Percentiles rank a stretch among this genome's conserved stretches.
Evolutionary conservation across 2,113 vertebrate species (phyloP).

Genomic region (Melanocharis versteri): DNA sequence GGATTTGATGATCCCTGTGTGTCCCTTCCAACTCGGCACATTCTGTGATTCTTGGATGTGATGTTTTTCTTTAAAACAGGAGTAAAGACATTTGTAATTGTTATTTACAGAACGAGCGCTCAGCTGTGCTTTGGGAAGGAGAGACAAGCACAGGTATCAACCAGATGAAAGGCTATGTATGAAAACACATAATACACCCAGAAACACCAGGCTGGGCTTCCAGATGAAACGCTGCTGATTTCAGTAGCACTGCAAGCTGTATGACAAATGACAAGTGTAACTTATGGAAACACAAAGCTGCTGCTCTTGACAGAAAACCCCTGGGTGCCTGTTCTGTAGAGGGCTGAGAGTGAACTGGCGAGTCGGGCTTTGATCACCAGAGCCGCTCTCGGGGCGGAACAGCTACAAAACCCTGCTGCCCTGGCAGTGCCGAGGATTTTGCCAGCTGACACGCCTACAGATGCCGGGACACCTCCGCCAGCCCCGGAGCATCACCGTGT

Average conservation of each 20-base stretch:
- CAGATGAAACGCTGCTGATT: background rate
- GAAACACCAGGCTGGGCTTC: background rate
- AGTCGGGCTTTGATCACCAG: background rate
- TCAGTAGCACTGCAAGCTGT: background rate
- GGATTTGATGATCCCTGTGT: background rate
- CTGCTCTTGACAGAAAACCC: background rate
- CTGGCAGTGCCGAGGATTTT: background rate
- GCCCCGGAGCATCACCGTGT: rapidly evolving
- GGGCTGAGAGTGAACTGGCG: background rate
- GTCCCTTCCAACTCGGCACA: background rate
- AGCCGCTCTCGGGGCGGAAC: background rate
- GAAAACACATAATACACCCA: background rate
- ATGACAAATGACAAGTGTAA: rapidly evolving
- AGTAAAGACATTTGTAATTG: background rate
- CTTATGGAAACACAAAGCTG: background rate
- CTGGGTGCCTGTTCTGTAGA: background rate
- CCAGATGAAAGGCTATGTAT: background rate
- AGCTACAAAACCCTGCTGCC: background rate
- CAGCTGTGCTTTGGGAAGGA: background rate
- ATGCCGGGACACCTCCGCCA: rapidly evolving
- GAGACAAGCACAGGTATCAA: background rate
- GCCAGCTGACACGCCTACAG: background rate
- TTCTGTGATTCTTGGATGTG: background rate
- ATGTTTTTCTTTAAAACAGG: background rate
- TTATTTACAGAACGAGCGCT: background rate